phyloP scores from a whole-genome alignment of 1,140 invertebrate genomes.

The Vanessa atalanta region DNA sequence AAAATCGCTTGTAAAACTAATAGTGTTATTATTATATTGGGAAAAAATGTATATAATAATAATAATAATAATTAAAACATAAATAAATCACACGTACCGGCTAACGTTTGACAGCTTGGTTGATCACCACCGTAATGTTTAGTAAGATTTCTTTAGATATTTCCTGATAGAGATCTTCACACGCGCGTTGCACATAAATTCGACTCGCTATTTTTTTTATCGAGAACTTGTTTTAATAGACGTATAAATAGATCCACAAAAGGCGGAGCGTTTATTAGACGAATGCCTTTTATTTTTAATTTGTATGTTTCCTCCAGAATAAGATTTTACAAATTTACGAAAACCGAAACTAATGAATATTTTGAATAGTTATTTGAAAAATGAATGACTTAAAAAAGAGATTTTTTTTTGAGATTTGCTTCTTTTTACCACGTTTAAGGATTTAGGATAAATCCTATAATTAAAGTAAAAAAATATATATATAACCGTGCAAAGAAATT shows the following conservation, averaged over 20 bases:
- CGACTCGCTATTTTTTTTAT: constrained; percentile 75
- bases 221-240: constrained; percentile 75
- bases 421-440: no score
- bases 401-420: no score
- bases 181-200: constrained; percentile 71
- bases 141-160: constrained; percentile 51
- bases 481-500: constrained; percentile 30
- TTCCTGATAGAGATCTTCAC: constrained; percentile 74
- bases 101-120: constrained; percentile 56
- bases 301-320: constrained; percentile 45
- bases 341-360: no score
- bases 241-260: constrained; percentile 49
- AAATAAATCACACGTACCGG: constrained; percentile 42
- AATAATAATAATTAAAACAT: no score
- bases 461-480: no score
- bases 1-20: no score
- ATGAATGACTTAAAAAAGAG: no score
- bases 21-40: no score
- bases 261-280: constrained; percentile 40
- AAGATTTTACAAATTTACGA: no score
- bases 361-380: no score
- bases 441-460: no score
- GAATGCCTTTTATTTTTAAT: constrained; percentile 43
- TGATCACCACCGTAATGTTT: constrained; percentile 51
- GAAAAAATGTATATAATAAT: no score